These are phyloP conservation scores for Heliocidaris erythrogramma DNA, from an alignment of 35 echinoderm and acorn worm genomes.

Conservation along the genomic window DNA sequence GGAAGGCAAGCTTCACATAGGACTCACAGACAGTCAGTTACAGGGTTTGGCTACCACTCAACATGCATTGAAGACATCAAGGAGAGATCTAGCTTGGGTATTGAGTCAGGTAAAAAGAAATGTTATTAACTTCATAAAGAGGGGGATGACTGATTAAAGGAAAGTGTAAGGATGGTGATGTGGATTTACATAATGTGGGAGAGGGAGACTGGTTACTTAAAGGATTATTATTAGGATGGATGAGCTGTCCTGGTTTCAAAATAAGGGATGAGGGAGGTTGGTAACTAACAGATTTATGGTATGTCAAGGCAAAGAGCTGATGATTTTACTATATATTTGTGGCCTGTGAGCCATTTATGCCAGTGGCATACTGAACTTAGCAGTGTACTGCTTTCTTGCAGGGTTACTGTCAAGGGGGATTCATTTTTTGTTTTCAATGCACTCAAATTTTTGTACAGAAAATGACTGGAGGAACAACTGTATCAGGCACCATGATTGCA, in stretches of 20 bases:
- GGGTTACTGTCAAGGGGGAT: not conserved
- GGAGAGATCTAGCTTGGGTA: conserved; percentile 86
- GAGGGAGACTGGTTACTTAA: too few relatives aligned
- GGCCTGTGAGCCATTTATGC: not conserved
- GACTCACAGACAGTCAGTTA: conserved; percentile 66
- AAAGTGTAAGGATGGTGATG: too few relatives aligned
- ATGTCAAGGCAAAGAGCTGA: not conserved
- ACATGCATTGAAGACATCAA: conserved; percentile 79
- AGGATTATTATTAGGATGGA: too few relatives aligned
- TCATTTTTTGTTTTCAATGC: conserved; percentile 11
- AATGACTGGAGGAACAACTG: conserved; percentile 84
- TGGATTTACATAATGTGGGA: too few relatives aligned
- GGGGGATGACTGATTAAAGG: too few relatives aligned
- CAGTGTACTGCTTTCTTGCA: not conserved
- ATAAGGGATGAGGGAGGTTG: too few relatives aligned
- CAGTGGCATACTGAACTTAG: not conserved
- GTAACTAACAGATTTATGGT: not conserved
- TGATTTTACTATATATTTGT: not conserved
- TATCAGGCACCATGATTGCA: conserved; percentile 88
- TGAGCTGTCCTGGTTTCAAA: too few relatives aligned
- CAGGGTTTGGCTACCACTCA: conserved; percentile 67
- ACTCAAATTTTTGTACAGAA: conserved; percentile 48
- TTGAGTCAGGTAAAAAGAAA: conserved; percentile 69
- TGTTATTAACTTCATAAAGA: too few relatives aligned
- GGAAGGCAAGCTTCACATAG: conserved; percentile 77